Evolutionary conservation across 1,140 invertebrate species (phyloP).

Genomic region (Chrysomallon squamiferum): DNA sequence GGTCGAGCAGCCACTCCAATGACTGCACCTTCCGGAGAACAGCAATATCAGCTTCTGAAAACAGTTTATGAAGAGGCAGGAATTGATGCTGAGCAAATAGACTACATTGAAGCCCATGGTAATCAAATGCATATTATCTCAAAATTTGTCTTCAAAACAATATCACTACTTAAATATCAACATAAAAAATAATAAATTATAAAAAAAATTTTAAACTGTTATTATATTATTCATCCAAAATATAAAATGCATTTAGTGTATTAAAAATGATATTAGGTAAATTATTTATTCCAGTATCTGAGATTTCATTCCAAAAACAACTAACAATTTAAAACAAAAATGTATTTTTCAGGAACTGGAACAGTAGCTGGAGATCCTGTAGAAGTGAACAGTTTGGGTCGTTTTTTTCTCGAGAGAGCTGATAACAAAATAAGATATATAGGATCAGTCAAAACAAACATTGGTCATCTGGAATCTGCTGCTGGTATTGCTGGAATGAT

Average conservation of each 20-base stretch:
- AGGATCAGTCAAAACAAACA: constrained; percentile 55
- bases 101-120: constrained; percentile 47
- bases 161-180: background rate
- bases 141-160: background rate
- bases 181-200: background rate
- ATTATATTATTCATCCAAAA: background rate
- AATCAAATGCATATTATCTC: background rate
- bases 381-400: constrained; percentile 29
- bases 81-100: constrained; percentile 13
- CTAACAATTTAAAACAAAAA: background rate
- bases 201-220: background rate
- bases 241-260: too few relatives aligned
- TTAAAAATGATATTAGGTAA: too few relatives aligned
- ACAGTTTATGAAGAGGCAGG: constrained; percentile 7
- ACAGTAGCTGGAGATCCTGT: constrained; percentile 40
- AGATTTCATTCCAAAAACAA: background rate
- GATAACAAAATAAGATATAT: constrained; percentile 73
- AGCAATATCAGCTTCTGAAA: constrained; percentile 23
- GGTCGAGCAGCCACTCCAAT: constrained; percentile 30
- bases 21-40: constrained; percentile 32
- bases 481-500: constrained; percentile 88
- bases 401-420: constrained; percentile 1
- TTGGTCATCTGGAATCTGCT: constrained; percentile 78
- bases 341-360: constrained; percentile 35
- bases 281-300: too few relatives aligned